A percentile compares a stretch with the other conserved stretches of the same genome.
Evolutionary conservation across 2,797 vertebrate genomes (phyloP).

Genomic region (Scarus forsteni): DNA sequence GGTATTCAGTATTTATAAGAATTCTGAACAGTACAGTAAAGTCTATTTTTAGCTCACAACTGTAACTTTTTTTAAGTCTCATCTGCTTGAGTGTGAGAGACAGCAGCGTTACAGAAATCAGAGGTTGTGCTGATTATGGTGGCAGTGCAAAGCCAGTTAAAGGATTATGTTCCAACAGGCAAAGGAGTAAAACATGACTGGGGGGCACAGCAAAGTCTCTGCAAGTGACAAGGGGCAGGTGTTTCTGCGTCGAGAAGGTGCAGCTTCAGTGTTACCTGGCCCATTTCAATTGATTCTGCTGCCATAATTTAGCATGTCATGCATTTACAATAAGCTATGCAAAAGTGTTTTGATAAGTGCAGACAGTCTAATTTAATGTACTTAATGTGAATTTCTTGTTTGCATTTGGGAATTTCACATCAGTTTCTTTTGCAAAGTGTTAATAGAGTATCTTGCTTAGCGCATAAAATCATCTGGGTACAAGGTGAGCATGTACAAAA

Average conservation of each 20-base stretch:
- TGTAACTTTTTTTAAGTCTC: constrained; percentile 33
- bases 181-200: constrained; percentile 35
- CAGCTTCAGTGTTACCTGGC: background rate
- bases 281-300: constrained; percentile 15
- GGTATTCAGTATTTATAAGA: background rate
- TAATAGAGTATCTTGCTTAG: background rate
- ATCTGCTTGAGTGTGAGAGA: constrained; percentile 44
- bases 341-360: background rate
- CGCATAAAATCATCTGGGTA: constrained; percentile 21
- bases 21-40: background rate
- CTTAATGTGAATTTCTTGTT: constrained; percentile 3
- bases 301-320: background rate
- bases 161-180: constrained; percentile 60
- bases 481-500: constrained; percentile 50
- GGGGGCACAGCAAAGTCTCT: constrained; percentile 22
- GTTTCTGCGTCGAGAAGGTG: background rate
- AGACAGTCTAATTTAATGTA: background rate
- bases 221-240: constrained; percentile 32
- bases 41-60: constrained; percentile 1
- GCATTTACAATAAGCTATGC: constrained; percentile 2
- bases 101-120: constrained; percentile 57
- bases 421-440: constrained; percentile 1
- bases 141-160: constrained; percentile 68
- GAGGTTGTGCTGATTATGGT: constrained; percentile 50
- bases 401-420: background rate